A percentile compares a stretch with the other conserved stretches of the same genome.
phyloP scores from a whole-genome alignment of 2,797 vertebrate species.

The Tragelaphus oryx region DNA sequence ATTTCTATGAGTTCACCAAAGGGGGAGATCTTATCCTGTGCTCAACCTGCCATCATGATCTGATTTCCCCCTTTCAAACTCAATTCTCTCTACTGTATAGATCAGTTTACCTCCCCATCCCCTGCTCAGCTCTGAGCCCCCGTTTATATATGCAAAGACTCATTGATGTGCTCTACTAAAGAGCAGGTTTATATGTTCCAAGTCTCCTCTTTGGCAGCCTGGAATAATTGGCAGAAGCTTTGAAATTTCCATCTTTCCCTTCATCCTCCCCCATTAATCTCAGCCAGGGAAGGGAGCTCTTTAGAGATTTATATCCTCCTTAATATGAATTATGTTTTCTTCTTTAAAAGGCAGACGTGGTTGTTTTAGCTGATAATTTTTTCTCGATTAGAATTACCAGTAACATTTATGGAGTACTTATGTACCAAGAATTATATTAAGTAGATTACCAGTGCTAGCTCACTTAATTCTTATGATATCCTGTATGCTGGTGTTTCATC shows the following conservation, averaged over 20 bases:
- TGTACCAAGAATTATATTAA: not conserved
- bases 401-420: slow-evolving; percentile 8
- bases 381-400: slow-evolving; percentile 35
- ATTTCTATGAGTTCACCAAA: slow-evolving; percentile 23
- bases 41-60: not conserved
- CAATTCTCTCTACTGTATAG: not conserved
- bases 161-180: slow-evolving; percentile 14
- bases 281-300: not conserved
- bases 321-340: slow-evolving; percentile 23
- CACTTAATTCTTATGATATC: not conserved
- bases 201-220: slow-evolving; percentile 35
- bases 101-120: not conserved
- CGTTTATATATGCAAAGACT: slow-evolving; percentile 31
- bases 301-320: slow-evolving; percentile 18
- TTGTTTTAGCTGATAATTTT: slow-evolving; percentile 40
- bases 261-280: slow-evolving; percentile 38
- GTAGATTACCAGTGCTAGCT: not conserved
- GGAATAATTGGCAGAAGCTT: slow-evolving; percentile 50
- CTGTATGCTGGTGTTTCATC: not conserved
- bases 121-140: not conserved
- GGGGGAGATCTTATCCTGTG: not conserved
- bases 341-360: slow-evolving; percentile 30
- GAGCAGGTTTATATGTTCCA: slow-evolving; percentile 30
- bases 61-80: not conserved
- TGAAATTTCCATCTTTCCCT: slow-evolving; percentile 59